Conservation (phyloP, 2,888 invertebrate genomes). For the Drosophila parthenogenetica region DNA sequence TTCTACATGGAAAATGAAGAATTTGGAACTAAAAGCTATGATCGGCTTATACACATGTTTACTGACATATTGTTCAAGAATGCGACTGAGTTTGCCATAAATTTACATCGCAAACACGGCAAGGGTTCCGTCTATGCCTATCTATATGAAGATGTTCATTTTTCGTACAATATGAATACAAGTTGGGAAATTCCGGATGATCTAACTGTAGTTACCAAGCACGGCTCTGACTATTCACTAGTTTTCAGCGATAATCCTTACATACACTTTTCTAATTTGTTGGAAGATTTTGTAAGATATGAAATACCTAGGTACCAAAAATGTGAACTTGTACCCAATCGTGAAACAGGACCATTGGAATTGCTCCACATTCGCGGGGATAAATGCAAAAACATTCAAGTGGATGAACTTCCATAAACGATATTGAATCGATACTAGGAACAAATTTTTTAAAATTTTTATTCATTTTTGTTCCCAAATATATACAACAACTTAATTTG, state of each 20-base stretch:
- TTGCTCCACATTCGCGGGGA: slow-evolving; percentile 55
- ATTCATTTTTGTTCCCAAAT: not conserved
- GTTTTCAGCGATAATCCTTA: slow-evolving; percentile 51
- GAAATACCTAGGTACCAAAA: slow-evolving; percentile 53
- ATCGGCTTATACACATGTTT: slow-evolving; percentile 85
- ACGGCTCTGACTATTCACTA: slow-evolving; percentile 73
- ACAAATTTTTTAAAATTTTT: not conserved
- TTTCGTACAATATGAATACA: too few species aligned
- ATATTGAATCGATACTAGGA: too few species aligned
- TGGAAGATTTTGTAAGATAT: slow-evolving; percentile 59
- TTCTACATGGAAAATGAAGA: not conserved
- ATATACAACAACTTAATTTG: not conserved
- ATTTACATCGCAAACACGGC: slow-evolving; percentile 47
- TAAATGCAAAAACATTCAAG: slow-evolving; percentile 43
- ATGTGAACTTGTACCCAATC: slow-evolving; percentile 66
- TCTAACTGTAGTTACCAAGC: slow-evolving; percentile 40
- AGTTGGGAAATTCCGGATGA: not conserved
- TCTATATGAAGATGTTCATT: slow-evolving; percentile 84
- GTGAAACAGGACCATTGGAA: slow-evolving; percentile 36
- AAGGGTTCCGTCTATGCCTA: slow-evolving; percentile 84
- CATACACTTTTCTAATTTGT: slow-evolving; percentile 67
- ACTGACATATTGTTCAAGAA: slow-evolving; percentile 88
- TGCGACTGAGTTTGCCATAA: slow-evolving; percentile 87
- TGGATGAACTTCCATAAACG: not conserved
- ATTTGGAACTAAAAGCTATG: slow-evolving; percentile 85